These are phyloP conservation scores for Opisthocomus hoazin DNA, from an alignment of 2,113 vertebrate species.

Conservation along the genomic window DNA sequence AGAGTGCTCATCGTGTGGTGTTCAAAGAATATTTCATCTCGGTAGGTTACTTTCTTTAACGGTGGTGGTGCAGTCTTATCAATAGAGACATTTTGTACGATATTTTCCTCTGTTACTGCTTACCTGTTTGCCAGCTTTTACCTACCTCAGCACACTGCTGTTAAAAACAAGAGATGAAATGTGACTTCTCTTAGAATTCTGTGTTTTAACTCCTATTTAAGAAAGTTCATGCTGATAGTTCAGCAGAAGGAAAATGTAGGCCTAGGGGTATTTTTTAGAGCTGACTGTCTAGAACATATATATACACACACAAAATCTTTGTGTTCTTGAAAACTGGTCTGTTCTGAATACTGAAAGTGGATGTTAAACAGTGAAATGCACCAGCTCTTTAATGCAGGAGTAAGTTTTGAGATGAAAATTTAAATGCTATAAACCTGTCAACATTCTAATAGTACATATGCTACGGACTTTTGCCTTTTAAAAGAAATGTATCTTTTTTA, in stretches of 20 bases:
- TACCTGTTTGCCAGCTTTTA: neutral
- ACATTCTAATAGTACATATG: neutral
- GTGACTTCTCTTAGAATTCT: neutral
- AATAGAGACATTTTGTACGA: neutral
- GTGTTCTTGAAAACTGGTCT: neutral
- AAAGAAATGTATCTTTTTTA: neutral
- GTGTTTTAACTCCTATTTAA: neutral
- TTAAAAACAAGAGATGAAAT: neutral
- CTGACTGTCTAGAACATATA: neutral
- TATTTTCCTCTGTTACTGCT: neutral
- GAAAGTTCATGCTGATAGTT: neutral
- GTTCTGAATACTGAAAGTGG: neutral
- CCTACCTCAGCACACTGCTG: neutral
- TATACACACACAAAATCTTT: neutral
- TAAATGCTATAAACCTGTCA: neutral
- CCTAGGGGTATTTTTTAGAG: neutral
- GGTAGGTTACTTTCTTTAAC: neutral
- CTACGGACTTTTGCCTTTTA: neutral
- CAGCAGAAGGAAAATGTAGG: neutral
- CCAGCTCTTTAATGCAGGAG: neutral
- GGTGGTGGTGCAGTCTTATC: neutral
- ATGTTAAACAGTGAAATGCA: neutral
- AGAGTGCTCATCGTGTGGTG: neutral
- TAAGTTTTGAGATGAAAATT: neutral
- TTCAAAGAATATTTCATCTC: neutral